phyloP scores from a whole-genome alignment of 1,140 invertebrate species.

The Vollenhovia emeryi region DNA sequence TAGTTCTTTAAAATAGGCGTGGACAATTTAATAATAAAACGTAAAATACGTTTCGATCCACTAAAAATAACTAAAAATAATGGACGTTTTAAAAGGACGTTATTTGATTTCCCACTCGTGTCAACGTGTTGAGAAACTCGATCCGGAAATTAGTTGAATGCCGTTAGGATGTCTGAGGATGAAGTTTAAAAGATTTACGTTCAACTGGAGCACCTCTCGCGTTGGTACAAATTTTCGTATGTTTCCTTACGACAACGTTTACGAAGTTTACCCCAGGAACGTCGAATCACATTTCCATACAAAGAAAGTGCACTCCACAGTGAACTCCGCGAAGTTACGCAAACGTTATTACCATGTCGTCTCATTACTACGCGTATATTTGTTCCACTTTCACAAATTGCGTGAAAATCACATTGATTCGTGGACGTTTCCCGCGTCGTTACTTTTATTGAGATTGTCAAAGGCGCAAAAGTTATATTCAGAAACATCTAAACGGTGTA shows the following conservation, averaged over 20 bases:
- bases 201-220: neutral
- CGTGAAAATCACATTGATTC: neutral
- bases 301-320: constrained; percentile 28
- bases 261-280: constrained; percentile 35
- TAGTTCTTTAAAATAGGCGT: too few relatives aligned
- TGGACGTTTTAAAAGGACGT: neutral
- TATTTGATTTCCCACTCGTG: neutral
- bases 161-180: neutral
- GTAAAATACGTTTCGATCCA: too few relatives aligned
- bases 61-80: too few relatives aligned
- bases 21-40: too few relatives aligned
- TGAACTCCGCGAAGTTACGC: constrained; percentile 8
- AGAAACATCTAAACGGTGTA: neutral
- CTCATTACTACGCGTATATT: constrained; percentile 7
- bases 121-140: neutral
- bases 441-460: neutral
- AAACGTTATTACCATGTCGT: constrained; percentile 16
- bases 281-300: constrained; percentile 48
- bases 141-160: constrained; percentile 7
- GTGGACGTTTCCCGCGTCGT: neutral
- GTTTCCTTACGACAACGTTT: constrained; percentile 42
- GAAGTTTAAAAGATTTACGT: constrained; percentile 42
- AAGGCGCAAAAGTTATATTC: neutral
- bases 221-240: constrained; percentile 42
- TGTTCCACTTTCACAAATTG: neutral